Evolutionary conservation across 2,888 invertebrate species (phyloP), one percentile per base, ranked within the genome.

Genomic region (Lissocephala sabroskyi): DNA sequence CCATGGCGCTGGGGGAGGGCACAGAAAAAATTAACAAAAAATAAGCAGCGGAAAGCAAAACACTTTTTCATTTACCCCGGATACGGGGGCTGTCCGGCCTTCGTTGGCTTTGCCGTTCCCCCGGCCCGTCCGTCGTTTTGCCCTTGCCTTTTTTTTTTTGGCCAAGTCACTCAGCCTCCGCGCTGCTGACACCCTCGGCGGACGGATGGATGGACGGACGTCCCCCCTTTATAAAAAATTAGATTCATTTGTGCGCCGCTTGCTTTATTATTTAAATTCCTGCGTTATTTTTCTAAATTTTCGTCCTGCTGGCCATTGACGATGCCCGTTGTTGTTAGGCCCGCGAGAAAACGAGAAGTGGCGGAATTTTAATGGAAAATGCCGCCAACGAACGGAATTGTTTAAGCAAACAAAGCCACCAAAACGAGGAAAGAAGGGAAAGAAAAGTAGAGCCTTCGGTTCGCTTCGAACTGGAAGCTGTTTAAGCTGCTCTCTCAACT

Each of bases 321-420:
- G 28, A 37, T 41, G 45, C 23, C 11, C 45, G 26, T 40, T 56
- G 35, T 41, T 57, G 40, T 46, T 48, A 41, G 46, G 49, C 23
- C 19, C 13, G 18, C 33, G 16, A 40, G 14, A n/a, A 36, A 30
- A 29, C 5, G 33, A 62, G 51, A 73, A 68, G 65, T 71, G 70
- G 57, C 57, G 81, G 80, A 81, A 80, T 81, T 80, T 81, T 80
- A 80, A 80, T 80, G 79, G 79, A 80, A 80, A 80, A 80, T 75
- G 67, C 79, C 74, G 65, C 67, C 62, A 77, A 76, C 63, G 67
- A 62, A 63, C 63, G 60, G 49, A 43, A 52, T 42, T 62, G 58
- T 62, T 70, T 68, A 74, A 67, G 58, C 76, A 79, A 76, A 71
- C 71, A 71, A 65, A 60, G 56, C 45, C 52, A 60, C 23, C 23